Base-by-base conservation (phyloP, 2,797 vertebrate genomes). In the Enoplosus armatus region DNA sequence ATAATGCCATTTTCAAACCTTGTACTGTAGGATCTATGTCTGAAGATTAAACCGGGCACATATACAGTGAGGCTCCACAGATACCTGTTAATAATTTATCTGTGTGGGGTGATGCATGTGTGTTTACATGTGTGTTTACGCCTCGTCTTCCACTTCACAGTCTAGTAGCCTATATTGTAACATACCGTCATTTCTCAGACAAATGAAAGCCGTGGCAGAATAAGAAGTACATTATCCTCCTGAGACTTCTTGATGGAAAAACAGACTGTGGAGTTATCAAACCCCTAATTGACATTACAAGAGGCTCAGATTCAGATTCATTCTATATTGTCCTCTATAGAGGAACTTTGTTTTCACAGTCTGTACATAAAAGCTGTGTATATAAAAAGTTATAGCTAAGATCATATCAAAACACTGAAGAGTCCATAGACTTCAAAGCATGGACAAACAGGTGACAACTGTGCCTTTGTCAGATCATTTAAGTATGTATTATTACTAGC, bases 81-180 rank as follows among this genome's bases (percentile, higher is more conserved):
- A 31, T 37, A 4, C 0, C 20, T 63, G 62, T 72, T 20, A 74
- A 71, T 72, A 26, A 75, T 82, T 75, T 4, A 71, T 45, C 56
- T 69, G 61, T 72, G 62, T 58, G 16, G 63, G 45, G 48, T 27
- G 18, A 50, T 72, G 33, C 62, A 55, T 26, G 5, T 62, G 45
- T 71, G 37, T 70, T 22, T 26, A 31, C 62, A 55, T 26, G 5
- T 62, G 45, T 71, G 37, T 70, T 22, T 26, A 31, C 8, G 1
- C 3, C 22, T 48, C 5, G 0, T 27, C 24, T 24, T 35, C 11
- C 26, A 45, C 37, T 18, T 20, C 26, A 22, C 20, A 1, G 15
- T 39, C 5, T 50, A 16, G 33, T 26, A 41, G 15, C 26, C 20
- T 26, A 14, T 26, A 6, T 4, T 35, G 26, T 41, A 37, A 64